Percentiles rank a stretch among this genome's conserved stretches.
Evolutionary conservation across 2,888 invertebrate genomes (phyloP).

Genomic region (Lymantria dispar): DNA sequence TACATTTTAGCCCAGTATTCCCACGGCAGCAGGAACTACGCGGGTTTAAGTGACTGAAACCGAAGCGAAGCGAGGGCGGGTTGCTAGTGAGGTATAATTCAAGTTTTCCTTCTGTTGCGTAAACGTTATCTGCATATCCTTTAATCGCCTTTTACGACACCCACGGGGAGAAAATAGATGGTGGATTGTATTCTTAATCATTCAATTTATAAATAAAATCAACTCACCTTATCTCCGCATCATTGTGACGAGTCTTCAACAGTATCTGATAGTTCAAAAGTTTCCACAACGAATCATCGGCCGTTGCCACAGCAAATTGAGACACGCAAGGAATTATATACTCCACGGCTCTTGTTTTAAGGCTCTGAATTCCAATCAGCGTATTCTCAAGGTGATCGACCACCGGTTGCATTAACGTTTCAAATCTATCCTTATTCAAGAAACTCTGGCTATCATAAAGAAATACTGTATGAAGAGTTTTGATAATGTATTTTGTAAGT

Average conservation of each 20-base stretch:
- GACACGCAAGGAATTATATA: conserved; percentile 90
- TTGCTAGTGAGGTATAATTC: too few species aligned
- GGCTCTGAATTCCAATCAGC: conserved; percentile 82
- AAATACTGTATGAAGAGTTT: conserved; percentile 90
- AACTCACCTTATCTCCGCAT: conserved; percentile 84
- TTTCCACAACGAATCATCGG: conserved; percentile 95
- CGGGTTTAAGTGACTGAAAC: too few species aligned
- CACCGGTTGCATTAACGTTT: conserved; percentile 91
- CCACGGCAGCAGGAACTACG: too few species aligned
- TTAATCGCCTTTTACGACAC: too few species aligned
- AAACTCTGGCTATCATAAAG: conserved; percentile 92
- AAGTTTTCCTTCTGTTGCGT: too few species aligned
- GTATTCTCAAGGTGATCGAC: conserved; percentile 94
- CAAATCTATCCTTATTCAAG: conserved; percentile 92
- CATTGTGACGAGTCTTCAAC: conserved; percentile 91
- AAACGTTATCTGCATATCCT: too few species aligned
- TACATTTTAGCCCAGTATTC: too few species aligned
- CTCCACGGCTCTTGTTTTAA: conserved; percentile 82
- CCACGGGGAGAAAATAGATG: too few species aligned
- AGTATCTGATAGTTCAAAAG: conserved; percentile 94
- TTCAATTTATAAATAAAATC: background rate
- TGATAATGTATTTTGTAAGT: conserved; percentile 87
- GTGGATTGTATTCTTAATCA: too few species aligned
- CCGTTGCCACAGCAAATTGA: conserved; percentile 90
- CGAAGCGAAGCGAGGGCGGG: too few species aligned